A percentile compares a stretch with the other conserved stretches of the same genome.
phyloP scores from a whole-genome alignment of 2,797 vertebrate species.

The Danionella dracula region DNA sequence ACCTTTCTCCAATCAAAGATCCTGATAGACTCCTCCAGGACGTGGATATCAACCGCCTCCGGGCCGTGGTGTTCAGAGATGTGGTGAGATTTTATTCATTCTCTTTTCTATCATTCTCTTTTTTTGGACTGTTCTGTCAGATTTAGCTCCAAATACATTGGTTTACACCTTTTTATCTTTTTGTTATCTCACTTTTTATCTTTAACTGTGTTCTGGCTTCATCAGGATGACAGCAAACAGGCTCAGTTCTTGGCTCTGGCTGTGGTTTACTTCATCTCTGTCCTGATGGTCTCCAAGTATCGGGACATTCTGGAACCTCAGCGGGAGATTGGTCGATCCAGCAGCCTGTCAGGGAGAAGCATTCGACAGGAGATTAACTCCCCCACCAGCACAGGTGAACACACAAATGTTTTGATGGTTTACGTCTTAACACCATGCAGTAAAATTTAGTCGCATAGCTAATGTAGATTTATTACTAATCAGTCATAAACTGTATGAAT shows the following conservation, averaged over 20 bases:
- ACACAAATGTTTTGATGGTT: too few species aligned
- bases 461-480: too few species aligned
- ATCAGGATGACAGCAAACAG: slow-evolving; percentile 95
- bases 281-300: slow-evolving; percentile 98
- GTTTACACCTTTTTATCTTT: slow-evolving; percentile 6
- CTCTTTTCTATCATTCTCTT: too few species aligned
- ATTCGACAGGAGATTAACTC: slow-evolving; percentile 98
- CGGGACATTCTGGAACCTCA: slow-evolving; percentile 97
- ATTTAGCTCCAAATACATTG: too few species aligned
- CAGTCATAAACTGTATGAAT: too few species aligned
- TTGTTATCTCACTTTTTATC: neutral
- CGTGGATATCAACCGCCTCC: slow-evolving; percentile 95
- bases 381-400: slow-evolving; percentile 95
- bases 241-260: slow-evolving; percentile 97
- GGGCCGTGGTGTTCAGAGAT: slow-evolving; percentile 97
- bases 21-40: slow-evolving; percentile 97
- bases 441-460: too few species aligned
- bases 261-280: slow-evolving; percentile 98
- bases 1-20: slow-evolving; percentile 87
- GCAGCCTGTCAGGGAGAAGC: slow-evolving; percentile 88
- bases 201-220: slow-evolving; percentile 31
- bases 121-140: too few species aligned
- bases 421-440: too few species aligned
- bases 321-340: slow-evolving; percentile 89
- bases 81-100: too few species aligned